These are phyloP conservation scores for Onychostruthus taczanowskii DNA, from an alignment of 2,113 vertebrate genomes.

Conservation along the genomic window DNA sequence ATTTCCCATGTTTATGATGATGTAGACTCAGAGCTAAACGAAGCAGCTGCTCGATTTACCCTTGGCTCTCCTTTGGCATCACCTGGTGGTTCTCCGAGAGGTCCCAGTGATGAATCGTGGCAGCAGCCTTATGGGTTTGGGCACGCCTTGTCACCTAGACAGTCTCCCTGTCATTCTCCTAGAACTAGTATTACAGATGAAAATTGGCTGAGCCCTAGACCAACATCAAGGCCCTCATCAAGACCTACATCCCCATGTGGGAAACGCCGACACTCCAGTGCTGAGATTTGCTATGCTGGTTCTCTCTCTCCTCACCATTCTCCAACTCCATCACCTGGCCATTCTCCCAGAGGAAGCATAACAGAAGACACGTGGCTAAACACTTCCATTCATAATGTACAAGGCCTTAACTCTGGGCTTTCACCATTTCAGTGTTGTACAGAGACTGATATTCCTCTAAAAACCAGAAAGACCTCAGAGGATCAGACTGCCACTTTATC, in stretches of 20 bases:
- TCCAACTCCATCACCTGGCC: conserved; percentile 91
- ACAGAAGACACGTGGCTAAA: conserved; percentile 94
- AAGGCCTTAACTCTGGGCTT: conserved; percentile 75
- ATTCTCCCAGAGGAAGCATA: conserved; percentile 92
- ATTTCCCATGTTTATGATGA: conserved; percentile 97
- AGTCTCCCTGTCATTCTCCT: conserved; percentile 95
- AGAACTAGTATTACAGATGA: conserved; percentile 97
- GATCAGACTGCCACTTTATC: conserved; percentile 85
- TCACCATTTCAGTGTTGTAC: conserved; percentile 91
- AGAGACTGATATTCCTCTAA: conserved; percentile 94
- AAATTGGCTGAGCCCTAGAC: conserved; percentile 95
- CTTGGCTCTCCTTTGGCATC: conserved; percentile 92
- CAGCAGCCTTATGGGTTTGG: conserved; percentile 85
- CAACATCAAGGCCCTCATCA: conserved; percentile 91
- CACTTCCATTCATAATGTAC: conserved; percentile 75
- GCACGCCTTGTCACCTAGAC: conserved; percentile 87
- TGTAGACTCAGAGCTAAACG: conserved; percentile 95
- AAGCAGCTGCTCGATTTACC: conserved; percentile 92
- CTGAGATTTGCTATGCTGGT: conserved; percentile 90
- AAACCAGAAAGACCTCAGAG: conserved; percentile 96
- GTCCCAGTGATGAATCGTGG: conserved; percentile 84
- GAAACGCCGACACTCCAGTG: conserved; percentile 95
- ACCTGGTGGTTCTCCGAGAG: conserved; percentile 89
- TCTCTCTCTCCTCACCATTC: conserved; percentile 95
- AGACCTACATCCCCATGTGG: conserved; percentile 96